Conservation (phyloP, 1,140 invertebrate species). For the Drosophila ironensis region DNA sequence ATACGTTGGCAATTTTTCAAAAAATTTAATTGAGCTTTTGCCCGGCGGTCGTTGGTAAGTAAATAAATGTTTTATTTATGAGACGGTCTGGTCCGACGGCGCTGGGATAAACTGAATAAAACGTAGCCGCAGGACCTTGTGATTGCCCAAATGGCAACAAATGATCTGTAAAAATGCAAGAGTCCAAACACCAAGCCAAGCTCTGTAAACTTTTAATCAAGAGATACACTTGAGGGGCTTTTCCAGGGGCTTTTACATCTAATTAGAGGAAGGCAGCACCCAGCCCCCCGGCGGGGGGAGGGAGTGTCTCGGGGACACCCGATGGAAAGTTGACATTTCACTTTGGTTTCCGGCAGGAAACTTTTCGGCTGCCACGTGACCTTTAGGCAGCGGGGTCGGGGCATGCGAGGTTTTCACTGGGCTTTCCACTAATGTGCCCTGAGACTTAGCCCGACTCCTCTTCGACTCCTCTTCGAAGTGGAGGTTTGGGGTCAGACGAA, state of each 20-base stretch:
- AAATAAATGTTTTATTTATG: constrained; percentile 76
- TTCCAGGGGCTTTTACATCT: constrained; percentile 55
- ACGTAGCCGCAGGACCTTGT: constrained; percentile 1
- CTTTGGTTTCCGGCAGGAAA: constrained; percentile 17
- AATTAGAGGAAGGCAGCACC: constrained; percentile 51
- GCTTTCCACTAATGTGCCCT: constrained; percentile 58
- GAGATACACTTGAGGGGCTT: constrained; percentile 41
- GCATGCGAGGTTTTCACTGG: constrained; percentile 12
- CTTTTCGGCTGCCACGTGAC: constrained; percentile 31
- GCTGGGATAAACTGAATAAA: neutral
- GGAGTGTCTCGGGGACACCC: neutral
- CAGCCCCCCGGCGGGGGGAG: neutral
- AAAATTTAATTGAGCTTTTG: constrained; percentile 71
- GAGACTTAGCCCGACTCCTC: constrained; percentile 37
- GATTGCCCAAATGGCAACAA: constrained; percentile 57
- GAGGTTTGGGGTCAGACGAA: constrained; percentile 25
- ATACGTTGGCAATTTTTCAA: constrained; percentile 58
- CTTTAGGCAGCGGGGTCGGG: constrained; percentile 36
- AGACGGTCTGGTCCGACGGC: constrained; percentile 14
- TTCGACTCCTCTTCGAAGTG: neutral
- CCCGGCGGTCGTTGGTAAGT: constrained; percentile 63
- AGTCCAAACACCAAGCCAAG: constrained; percentile 37
- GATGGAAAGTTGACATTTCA: constrained; percentile 52
- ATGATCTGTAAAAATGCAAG: constrained; percentile 64
- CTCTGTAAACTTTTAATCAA: constrained; percentile 67